A percentile compares a stretch with the other conserved stretches of the same genome.
Conservation (phyloP, 2,113 vertebrate genomes). For the Centrocercus urophasianus region DNA sequence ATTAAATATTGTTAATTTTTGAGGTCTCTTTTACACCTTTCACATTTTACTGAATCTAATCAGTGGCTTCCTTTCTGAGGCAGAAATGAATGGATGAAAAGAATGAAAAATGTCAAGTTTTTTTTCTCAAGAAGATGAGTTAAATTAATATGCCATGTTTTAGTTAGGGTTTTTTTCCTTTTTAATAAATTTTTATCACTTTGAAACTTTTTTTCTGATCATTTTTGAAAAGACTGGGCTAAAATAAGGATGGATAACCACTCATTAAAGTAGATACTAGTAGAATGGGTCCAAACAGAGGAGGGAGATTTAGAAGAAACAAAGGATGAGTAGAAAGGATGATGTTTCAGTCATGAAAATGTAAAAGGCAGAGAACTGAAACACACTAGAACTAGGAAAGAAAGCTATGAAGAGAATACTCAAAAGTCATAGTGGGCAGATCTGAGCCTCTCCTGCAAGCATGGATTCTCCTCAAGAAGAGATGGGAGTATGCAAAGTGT, state of each 20-base stretch:
- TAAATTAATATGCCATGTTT: not conserved
- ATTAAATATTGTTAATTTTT: not conserved
- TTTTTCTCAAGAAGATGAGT: not conserved
- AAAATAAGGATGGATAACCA: not conserved
- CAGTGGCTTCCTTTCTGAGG: not conserved
- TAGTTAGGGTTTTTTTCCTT: not conserved
- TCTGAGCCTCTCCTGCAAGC: not conserved
- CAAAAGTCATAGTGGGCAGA: not conserved
- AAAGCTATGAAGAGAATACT: not conserved
- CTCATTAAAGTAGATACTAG: not conserved
- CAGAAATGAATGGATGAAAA: not conserved
- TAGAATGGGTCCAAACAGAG: not conserved
- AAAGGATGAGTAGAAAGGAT: not conserved
- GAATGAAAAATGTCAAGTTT: not conserved
- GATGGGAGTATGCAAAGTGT: not conserved
- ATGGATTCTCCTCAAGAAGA: not conserved
- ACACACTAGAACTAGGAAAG: not conserved
- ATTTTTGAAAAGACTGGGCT: not conserved
- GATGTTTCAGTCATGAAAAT: not conserved
- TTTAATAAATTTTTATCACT: not conserved
- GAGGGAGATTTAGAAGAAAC: not conserved
- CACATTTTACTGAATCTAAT: conserved; percentile 1
- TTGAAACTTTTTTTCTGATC: not conserved
- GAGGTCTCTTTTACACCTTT: not conserved
- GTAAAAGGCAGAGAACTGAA: not conserved